Evolutionary conservation across 2,888 invertebrate genomes (phyloP).

Genomic region (Melitaea athalia): DNA sequence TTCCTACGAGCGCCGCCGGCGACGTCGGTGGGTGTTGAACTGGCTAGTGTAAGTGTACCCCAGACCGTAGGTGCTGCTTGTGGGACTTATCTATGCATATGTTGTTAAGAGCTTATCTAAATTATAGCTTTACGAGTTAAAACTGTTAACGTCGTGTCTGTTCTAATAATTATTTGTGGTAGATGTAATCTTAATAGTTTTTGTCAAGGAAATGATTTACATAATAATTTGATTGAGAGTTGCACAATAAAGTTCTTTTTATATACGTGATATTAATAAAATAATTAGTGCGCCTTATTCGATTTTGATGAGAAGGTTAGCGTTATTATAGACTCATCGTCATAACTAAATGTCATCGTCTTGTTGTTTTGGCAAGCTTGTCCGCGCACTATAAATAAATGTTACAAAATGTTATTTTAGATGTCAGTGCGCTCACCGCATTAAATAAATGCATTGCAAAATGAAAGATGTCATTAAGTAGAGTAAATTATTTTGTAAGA

Average conservation of each 20-base stretch:
- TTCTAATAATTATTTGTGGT: no score
- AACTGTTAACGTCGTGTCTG: no score
- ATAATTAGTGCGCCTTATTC: not conserved
- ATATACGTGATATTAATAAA: not conserved
- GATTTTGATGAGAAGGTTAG: not conserved
- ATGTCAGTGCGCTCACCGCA: slow-evolving; percentile 50
- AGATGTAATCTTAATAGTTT: no score
- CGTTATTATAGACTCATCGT: slow-evolving; percentile 4
- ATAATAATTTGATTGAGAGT: no score
- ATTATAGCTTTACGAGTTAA: no score
- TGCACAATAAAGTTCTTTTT: not conserved
- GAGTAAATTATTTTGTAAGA: not conserved
- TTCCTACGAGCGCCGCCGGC: slow-evolving; percentile 45
- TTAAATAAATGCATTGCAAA: slow-evolving; percentile 13
- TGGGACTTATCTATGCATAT: not conserved
- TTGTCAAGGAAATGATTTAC: no score
- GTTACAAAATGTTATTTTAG: slow-evolving; percentile 68
- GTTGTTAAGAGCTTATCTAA: not conserved
- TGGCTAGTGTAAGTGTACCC: slow-evolving; percentile 21
- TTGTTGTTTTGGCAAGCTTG: slow-evolving; percentile 22
- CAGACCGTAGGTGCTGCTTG: not conserved
- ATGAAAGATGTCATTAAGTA: slow-evolving; percentile 35
- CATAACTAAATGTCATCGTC: slow-evolving; percentile 18
- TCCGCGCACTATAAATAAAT: slow-evolving; percentile 41
- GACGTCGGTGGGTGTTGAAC: slow-evolving; percentile 43